Conservation (phyloP, 37 sponge, comb jelly and placozoan species). For the Beroe ovata region DNA sequence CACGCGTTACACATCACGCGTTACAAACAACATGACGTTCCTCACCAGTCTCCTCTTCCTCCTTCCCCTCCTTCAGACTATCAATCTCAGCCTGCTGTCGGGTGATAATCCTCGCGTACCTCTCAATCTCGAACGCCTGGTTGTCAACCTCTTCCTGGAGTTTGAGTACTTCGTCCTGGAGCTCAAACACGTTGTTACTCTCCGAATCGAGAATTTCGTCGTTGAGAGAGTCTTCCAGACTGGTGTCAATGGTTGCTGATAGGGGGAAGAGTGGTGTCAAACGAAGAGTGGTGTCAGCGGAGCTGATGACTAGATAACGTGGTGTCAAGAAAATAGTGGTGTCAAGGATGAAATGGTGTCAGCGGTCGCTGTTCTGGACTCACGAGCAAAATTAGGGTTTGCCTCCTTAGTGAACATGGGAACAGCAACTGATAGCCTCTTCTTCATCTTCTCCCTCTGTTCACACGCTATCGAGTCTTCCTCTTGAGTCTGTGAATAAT, state of each 20-base stretch:
- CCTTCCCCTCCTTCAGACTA: background rate
- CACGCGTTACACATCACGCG: too few species aligned
- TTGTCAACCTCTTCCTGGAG: slow-evolving; percentile 31
- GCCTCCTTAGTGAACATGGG: slow-evolving; percentile 41
- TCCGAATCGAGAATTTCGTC: slow-evolving; percentile 22
- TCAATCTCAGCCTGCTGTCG: background rate
- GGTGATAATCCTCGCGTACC: slow-evolving; percentile 25
- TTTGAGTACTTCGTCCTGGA: background rate
- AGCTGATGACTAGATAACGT: background rate
- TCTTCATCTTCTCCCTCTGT: background rate
- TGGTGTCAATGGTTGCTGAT: slow-evolving; percentile 1
- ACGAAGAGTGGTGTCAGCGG: too few species aligned
- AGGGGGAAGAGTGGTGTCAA: too few species aligned
- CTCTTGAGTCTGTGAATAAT: background rate
- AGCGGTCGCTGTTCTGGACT: background rate
- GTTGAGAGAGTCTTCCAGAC: background rate
- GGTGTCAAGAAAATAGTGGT: too few species aligned
- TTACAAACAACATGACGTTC: too few species aligned
- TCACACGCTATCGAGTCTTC: background rate
- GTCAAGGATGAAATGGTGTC: too few species aligned
- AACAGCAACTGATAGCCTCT: slow-evolving; percentile 4
- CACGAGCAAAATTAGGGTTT: background rate
- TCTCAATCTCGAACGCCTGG: slow-evolving; percentile 21
- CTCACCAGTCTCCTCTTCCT: too few species aligned
- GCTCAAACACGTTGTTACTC: slow-evolving; percentile 33